phyloP scores from a whole-genome alignment of 2,797 vertebrate species.

The Rhabdomys pumilio region DNA sequence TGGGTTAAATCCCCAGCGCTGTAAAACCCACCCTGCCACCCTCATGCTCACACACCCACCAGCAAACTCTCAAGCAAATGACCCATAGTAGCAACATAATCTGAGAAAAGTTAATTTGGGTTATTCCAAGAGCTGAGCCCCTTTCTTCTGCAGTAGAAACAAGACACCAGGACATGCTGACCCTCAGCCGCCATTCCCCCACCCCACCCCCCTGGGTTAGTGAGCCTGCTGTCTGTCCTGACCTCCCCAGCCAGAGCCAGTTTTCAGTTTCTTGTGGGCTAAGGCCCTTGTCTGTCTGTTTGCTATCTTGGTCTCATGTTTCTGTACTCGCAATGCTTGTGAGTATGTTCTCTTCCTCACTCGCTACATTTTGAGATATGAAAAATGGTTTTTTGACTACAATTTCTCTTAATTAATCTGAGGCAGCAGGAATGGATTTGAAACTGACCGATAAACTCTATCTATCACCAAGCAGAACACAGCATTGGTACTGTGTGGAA shows the following conservation, averaged over 20 bases:
- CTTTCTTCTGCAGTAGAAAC: background rate
- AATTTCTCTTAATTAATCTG: slow-evolving; percentile 37
- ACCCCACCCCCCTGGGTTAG: background rate
- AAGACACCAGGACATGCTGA: background rate
- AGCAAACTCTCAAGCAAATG: background rate
- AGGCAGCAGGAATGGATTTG: background rate
- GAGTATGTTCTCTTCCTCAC: slow-evolving; percentile 38
- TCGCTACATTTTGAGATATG: slow-evolving; percentile 2
- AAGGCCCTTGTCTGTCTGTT: slow-evolving; percentile 50
- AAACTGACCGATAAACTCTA: background rate
- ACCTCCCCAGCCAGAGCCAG: background rate
- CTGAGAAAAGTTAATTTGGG: background rate
- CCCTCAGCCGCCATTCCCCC: background rate
- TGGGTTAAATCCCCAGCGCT: background rate
- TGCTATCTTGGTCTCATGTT: slow-evolving; percentile 28
- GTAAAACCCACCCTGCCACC: background rate
- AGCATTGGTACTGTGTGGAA: background rate
- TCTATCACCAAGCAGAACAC: background rate
- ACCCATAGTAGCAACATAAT: background rate
- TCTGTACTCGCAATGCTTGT: slow-evolving; percentile 1
- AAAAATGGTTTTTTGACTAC: slow-evolving; percentile 4
- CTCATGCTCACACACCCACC: background rate
- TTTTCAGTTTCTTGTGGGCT: background rate
- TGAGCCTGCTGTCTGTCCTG: background rate
- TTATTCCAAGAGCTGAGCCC: background rate